Conservation (phyloP, 2,888 invertebrate species). For the Acrobasis suavella region DNA sequence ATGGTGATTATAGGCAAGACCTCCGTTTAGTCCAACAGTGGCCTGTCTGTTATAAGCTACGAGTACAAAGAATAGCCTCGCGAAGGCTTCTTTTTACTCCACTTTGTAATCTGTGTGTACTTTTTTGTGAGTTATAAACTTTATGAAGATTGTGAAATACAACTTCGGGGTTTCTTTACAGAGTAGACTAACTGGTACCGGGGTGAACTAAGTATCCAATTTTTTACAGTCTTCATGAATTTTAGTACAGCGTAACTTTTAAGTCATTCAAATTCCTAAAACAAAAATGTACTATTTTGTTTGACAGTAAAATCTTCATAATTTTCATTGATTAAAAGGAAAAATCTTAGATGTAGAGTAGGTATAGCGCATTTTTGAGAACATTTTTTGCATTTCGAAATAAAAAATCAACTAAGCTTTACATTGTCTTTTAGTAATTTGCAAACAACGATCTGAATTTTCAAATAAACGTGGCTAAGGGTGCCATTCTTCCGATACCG, state of each 20-base stretch:
- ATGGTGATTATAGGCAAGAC: no score
- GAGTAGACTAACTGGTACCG: conserved; percentile 17
- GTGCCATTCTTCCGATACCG: conserved; percentile 10
- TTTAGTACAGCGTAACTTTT: conserved; percentile 7
- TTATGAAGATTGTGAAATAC: conserved; percentile 17
- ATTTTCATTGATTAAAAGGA: neutral
- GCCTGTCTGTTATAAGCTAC: no score
- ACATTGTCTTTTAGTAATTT: no score
- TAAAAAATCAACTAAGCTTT: no score
- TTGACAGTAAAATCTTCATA: no score
- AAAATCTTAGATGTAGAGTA: neutral
- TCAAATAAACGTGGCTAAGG: no score
- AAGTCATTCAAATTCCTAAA: neutral
- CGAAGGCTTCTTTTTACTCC: conserved; percentile 24
- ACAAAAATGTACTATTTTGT: no score
- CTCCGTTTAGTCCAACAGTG: no score
- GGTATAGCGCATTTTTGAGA: no score
- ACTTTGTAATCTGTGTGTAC: neutral
- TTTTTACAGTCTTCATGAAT: conserved; percentile 17
- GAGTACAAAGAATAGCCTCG: conserved; percentile 3
- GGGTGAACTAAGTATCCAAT: conserved; percentile 13
- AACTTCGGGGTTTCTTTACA: conserved; percentile 13
- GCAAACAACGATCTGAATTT: no score
- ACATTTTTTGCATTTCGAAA: no score
- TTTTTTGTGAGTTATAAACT: conserved; percentile 9